These are phyloP conservation scores for Diadumene lineata DNA, from an alignment of 92 coral and sea anemone genomes.

Conservation along the genomic window DNA sequence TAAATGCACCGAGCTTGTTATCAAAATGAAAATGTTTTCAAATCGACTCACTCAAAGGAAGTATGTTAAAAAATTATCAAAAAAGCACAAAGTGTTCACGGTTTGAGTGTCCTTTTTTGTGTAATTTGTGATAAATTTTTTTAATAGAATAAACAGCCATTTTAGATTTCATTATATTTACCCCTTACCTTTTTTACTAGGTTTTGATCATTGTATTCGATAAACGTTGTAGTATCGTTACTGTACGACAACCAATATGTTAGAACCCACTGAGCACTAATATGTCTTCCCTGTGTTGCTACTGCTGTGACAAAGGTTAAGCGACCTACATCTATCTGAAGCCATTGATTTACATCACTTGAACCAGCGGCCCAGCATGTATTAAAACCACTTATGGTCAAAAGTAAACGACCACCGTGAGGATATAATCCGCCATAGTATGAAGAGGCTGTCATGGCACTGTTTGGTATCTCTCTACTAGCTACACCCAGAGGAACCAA, in stretches of 20 bases:
- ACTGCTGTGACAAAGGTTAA: slow-evolving; percentile 10
- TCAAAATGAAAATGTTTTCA: no score
- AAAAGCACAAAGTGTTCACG: no score
- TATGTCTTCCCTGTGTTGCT: slow-evolving; percentile 21
- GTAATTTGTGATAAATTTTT: neutral
- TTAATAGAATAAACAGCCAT: neutral
- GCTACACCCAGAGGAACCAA: neutral
- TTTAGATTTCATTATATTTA: neutral
- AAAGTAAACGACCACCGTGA: neutral
- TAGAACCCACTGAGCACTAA: neutral
- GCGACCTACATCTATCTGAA: slow-evolving; percentile 19
- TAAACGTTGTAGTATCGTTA: slow-evolving; percentile 1
- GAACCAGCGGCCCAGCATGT: slow-evolving; percentile 5
- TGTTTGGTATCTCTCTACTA: neutral
- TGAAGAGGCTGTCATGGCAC: neutral
- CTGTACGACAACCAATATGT: slow-evolving; percentile 17
- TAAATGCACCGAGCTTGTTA: no score
- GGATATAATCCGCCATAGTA: neutral
- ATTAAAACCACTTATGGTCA: neutral
- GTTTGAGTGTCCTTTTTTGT: neutral
- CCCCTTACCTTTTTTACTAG: slow-evolving; percentile 15
- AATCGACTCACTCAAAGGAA: no score
- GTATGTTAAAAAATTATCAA: no score
- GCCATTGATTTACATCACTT: slow-evolving; percentile 10
- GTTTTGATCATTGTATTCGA: neutral